Evolutionary conservation across 2,113 vertebrate genomes (phyloP), one percentile per base, ranked within the genome.

Genomic region (Boulengeromyrus knoepffleri): DNA sequence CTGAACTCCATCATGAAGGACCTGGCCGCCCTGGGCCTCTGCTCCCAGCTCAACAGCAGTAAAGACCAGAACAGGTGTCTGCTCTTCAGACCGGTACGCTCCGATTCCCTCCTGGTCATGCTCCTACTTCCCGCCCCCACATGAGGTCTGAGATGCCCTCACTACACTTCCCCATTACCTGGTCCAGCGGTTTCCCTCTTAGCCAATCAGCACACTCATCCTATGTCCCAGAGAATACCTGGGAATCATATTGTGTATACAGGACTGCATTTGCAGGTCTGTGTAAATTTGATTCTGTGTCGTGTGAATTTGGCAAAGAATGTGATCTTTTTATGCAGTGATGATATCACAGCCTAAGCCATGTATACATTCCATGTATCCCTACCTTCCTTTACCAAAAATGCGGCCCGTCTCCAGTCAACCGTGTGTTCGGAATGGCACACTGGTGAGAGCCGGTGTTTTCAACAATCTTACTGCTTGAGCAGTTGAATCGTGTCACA

Each of bases 1-100:
- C 96, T 98, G 45, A 97, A 97, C 94, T 97, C 97, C 91, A 98
- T 98, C 92, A 98, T 98, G 97, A 97, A 97, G 94, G 97, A 98
- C 93, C 94, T 98, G 92, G 97, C 97, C 36, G 97, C 97, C 0
- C 87, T 98, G 94, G 97, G 97, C 89, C 96, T 96, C 90, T 97
- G 96, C 88, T 97, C 93, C 24, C 95, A 97, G 92, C 95, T 96
- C 92, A 96, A 96, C 95, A 96, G 93, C 95, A 97, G 97, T 91
- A 96, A 96, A 92, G 97, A 45, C 45, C 46, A 97, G 93, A 96
- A 74, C 94, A 96, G 95, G 19, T 92, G 94, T 53, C 92, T 95
- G 74, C 95, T 94, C 90, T 95, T 95, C 95, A 97, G 96, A 94
- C 97, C 97, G 97, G 97, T 98, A 93, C 88, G 70, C 10, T 3